Conservation (phyloP, 2,888 invertebrate species). For the Rotaria sp. region DNA sequence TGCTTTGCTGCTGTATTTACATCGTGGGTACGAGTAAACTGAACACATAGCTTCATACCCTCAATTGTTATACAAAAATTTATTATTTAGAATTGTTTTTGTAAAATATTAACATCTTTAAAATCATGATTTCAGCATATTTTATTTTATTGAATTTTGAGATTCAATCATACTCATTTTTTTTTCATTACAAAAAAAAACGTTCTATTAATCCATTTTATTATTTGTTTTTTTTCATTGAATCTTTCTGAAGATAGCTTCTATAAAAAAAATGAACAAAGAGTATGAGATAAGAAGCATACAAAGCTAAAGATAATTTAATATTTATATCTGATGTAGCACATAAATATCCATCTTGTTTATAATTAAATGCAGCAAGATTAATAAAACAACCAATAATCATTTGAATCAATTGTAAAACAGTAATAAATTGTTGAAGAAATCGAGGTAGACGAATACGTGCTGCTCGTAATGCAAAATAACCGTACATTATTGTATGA, state of each 20-base stretch:
- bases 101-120: no score
- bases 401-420: slow-evolving; percentile 84
- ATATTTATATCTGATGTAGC: slow-evolving; percentile 56
- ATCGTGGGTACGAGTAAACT: no score
- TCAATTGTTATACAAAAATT: no score
- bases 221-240: not conserved
- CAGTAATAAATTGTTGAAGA: slow-evolving; percentile 81
- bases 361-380: slow-evolving; percentile 64
- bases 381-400: slow-evolving; percentile 81
- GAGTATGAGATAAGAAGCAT: slow-evolving; percentile 53
- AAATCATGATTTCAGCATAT: no score
- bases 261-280: slow-evolving; percentile 55
- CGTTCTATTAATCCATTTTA: not conserved
- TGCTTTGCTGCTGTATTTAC: no score
- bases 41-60: no score
- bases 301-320: slow-evolving; percentile 52
- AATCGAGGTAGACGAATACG: slow-evolving; percentile 59
- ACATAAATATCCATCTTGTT: slow-evolving; percentile 51
- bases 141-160: no score
- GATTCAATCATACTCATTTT: not conserved
- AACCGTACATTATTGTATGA: slow-evolving; percentile 59
- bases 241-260: slow-evolving; percentile 46
- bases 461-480: slow-evolving; percentile 57
- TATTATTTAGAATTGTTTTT: no score
- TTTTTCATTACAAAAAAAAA: not conserved